phyloP scores from a whole-genome alignment of 2,797 vertebrate genomes.

The Channa striata region DNA sequence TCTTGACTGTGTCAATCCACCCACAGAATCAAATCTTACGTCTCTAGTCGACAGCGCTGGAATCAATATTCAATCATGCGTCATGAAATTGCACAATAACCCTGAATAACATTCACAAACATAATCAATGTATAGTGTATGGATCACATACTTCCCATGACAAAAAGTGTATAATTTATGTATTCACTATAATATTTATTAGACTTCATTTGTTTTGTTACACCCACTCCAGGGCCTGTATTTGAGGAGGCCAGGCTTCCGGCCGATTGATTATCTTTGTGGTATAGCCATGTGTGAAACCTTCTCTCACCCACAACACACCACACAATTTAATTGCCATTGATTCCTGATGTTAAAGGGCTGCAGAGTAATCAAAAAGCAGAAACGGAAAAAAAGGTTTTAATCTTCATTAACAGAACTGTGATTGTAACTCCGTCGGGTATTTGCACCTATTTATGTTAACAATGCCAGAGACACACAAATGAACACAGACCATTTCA shows the following conservation, averaged over 20 bases:
- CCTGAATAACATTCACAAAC: background rate
- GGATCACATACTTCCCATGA: background rate
- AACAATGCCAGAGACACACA: constrained; percentile 1
- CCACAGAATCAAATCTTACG: background rate
- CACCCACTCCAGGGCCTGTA: background rate
- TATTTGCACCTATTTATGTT: background rate
- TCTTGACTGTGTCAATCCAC: background rate
- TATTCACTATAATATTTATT: background rate
- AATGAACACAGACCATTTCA: background rate
- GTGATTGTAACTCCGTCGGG: too few species aligned
- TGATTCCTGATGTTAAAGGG: constrained; percentile 37
- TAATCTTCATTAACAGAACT: constrained; percentile 13
- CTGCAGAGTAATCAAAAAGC: constrained; percentile 42
- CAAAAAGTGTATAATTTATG: background rate
- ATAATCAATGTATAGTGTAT: too few species aligned
- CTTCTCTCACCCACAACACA: constrained; percentile 19
- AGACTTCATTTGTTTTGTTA: constrained; percentile 6
- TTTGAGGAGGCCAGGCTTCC: background rate
- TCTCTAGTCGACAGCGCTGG: background rate
- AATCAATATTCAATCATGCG: constrained; percentile 11
- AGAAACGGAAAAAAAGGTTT: background rate
- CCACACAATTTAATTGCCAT: constrained; percentile 41
- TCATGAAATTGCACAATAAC: background rate
- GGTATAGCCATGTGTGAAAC: constrained; percentile 32
- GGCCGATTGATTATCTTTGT: constrained; percentile 38